Evolutionary conservation across 2,888 invertebrate species (phyloP).

Genomic region (Lepidonotus clava): DNA sequence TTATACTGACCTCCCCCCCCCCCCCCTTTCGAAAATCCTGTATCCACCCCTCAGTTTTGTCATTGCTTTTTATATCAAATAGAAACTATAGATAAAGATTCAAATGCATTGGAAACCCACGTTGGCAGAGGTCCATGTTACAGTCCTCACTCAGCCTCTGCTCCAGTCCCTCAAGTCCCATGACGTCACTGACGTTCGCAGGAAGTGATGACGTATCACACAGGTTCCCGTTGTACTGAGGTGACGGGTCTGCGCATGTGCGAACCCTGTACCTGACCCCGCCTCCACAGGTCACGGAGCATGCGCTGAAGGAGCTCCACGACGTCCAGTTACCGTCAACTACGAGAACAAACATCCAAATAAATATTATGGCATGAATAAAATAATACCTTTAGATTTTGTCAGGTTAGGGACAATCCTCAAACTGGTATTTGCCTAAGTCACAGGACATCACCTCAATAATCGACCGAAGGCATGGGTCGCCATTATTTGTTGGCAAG

Average conservation of each 20-base stretch:
- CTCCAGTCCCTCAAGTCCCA: background rate
- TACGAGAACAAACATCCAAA: background rate
- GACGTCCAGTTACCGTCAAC: slow-evolving; percentile 42
- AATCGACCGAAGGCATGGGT: no score
- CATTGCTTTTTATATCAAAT: no score
- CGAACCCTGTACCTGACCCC: slow-evolving; percentile 7
- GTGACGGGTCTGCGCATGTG: slow-evolving; percentile 37
- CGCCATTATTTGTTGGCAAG: no score
- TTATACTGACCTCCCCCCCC: no score
- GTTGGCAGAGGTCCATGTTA: background rate
- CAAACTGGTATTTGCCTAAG: no score
- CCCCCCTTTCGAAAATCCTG: no score
- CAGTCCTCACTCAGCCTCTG: background rate
- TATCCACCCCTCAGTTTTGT: no score
- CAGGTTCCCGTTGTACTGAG: slow-evolving; percentile 18
- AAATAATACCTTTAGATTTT: no score
- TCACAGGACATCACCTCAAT: no score
- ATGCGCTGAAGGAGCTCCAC: slow-evolving; percentile 29
- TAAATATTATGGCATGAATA: no score
- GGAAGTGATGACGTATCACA: background rate
- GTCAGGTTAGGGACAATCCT: no score
- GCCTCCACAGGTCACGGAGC: slow-evolving; percentile 43
- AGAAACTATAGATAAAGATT: background rate
- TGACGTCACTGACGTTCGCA: background rate
- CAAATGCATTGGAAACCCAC: background rate